These are phyloP conservation scores for Callospermophilus lateralis DNA, from an alignment of 2,113 vertebrate species.

Conservation along the genomic window DNA sequence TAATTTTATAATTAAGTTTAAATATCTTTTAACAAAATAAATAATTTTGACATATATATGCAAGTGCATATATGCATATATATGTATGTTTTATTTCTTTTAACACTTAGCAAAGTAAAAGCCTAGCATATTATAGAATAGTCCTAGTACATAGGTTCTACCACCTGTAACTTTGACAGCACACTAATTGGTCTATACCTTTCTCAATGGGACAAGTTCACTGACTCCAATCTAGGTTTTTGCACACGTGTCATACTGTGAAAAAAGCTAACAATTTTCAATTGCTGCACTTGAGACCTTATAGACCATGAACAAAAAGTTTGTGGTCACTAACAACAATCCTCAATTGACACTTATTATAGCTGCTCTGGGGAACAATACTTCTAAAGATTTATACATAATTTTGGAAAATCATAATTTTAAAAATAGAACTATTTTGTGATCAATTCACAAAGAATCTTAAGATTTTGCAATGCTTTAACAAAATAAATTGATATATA, in stretches of 20 bases:
- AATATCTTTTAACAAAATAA: background rate
- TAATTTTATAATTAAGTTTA: background rate
- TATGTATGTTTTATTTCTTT: background rate
- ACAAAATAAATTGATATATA: background rate
- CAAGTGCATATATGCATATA: background rate
- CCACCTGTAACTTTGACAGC: background rate
- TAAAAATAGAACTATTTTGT: background rate
- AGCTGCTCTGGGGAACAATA: background rate
- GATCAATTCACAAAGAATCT: background rate
- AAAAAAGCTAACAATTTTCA: background rate
- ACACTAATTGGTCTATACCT: background rate
- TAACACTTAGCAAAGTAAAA: background rate
- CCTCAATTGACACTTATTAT: background rate
- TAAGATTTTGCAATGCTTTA: background rate
- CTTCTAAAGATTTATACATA: background rate
- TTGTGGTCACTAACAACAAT: background rate
- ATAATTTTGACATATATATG: background rate
- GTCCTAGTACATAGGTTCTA: background rate
- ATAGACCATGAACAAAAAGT: background rate
- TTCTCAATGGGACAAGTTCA: background rate
- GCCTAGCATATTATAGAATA: background rate
- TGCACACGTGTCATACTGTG: background rate
- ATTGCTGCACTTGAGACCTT: background rate
- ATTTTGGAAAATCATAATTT: background rate
- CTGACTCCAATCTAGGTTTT: background rate